Percentiles rank a stretch among this genome's conserved stretches.
Evolutionary conservation across 2,113 vertebrate genomes (phyloP).

Genomic region (Corapipo altera): DNA sequence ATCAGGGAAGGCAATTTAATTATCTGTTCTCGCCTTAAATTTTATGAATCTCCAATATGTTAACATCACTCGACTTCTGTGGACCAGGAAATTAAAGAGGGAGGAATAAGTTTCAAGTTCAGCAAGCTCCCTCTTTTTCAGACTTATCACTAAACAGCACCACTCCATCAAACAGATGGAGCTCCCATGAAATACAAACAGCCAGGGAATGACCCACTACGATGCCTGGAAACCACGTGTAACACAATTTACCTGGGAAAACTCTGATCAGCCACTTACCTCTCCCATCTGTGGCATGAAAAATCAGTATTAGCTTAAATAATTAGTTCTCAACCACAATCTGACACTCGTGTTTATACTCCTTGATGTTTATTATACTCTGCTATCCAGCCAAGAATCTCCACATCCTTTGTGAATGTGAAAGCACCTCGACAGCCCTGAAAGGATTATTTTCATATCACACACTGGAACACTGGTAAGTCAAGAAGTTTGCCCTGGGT

Average conservation of each 20-base stretch:
- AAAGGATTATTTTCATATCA: background rate
- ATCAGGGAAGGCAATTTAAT: slow-evolving; percentile 39
- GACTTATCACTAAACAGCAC: background rate
- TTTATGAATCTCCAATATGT: slow-evolving; percentile 49
- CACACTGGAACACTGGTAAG: background rate
- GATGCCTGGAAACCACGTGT: background rate
- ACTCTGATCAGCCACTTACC: background rate
- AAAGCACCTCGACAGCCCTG: slow-evolving; percentile 4
- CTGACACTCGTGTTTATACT: background rate
- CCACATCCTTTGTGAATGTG: background rate
- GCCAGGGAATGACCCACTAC: accelerated
- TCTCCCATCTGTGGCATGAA: background rate
- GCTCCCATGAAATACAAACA: background rate
- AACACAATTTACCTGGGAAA: background rate
- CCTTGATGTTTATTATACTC: background rate
- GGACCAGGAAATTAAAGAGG: background rate
- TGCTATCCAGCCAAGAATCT: background rate
- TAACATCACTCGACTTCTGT: slow-evolving; percentile 10
- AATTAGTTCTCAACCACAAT: background rate
- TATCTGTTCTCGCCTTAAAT: slow-evolving; percentile 32
- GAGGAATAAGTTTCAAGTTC: background rate
- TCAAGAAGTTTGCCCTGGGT: background rate
- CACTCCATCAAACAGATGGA: background rate
- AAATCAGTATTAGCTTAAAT: background rate
- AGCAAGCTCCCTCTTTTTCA: background rate